phyloP scores from a whole-genome alignment of 2,888 invertebrate genomes.

The Drosophila pseudotalamancana region DNA sequence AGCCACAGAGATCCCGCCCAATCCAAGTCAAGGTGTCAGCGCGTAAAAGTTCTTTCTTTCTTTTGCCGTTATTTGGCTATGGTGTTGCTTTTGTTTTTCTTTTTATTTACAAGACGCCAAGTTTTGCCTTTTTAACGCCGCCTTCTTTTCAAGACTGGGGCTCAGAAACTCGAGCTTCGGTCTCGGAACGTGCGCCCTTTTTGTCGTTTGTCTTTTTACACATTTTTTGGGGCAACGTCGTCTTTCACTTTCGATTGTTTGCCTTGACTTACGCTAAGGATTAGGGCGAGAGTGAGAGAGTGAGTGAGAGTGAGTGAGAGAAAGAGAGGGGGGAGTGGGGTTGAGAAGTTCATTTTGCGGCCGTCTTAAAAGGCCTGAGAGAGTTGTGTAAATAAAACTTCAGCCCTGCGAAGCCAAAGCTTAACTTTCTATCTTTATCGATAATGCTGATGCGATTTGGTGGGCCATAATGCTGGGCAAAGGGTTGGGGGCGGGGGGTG shows the following conservation, averaged over 20 bases:
- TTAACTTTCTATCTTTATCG: slow-evolving; percentile 30
- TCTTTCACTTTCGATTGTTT: slow-evolving; percentile 44
- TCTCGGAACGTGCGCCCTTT: slow-evolving; percentile 12
- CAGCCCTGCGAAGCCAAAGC: slow-evolving; percentile 19
- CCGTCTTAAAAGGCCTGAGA: slow-evolving; percentile 62
- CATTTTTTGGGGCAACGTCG: slow-evolving; percentile 23
- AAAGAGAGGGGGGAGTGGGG: background rate
- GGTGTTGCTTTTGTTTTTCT: slow-evolving; percentile 24
- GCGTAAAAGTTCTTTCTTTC: slow-evolving; percentile 31
- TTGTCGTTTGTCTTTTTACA: slow-evolving; percentile 45
- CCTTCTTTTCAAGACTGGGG: slow-evolving; percentile 37
- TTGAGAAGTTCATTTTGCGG: slow-evolving; percentile 67
- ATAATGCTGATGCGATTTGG: slow-evolving; percentile 27
- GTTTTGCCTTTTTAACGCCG: slow-evolving; percentile 59
- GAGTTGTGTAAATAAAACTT: slow-evolving; percentile 71
- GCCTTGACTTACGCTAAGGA: too few species aligned
- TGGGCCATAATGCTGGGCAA: background rate
- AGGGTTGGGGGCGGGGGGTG: too few species aligned
- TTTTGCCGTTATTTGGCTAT: slow-evolving; percentile 28
- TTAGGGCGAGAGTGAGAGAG: background rate
- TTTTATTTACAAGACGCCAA: slow-evolving; percentile 6
- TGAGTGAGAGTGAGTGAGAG: slow-evolving; percentile 1
- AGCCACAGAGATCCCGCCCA: background rate
- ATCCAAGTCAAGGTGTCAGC: slow-evolving; percentile 47
- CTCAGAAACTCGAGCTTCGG: slow-evolving; percentile 27